Conservation (phyloP, 2,113 vertebrate species). For the Eira barbara region DNA sequence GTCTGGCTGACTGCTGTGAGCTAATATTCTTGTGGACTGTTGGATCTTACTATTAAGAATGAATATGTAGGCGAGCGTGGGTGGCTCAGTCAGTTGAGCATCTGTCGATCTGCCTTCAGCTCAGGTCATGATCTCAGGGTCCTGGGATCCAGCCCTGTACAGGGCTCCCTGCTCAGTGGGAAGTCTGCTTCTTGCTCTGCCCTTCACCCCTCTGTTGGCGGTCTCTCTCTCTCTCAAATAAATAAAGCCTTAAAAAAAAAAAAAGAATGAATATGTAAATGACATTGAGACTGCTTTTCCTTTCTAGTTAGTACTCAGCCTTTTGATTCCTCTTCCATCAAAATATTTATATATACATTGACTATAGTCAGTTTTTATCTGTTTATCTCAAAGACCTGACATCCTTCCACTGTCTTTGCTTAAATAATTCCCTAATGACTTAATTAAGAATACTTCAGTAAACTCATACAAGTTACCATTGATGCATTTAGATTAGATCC, state of each 20-base stretch:
- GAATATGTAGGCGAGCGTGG: not conserved
- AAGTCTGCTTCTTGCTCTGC: not conserved
- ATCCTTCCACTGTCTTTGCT: not conserved
- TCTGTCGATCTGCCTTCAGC: not conserved
- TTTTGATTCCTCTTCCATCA: not conserved
- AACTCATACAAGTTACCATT: not conserved
- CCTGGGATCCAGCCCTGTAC: not conserved
- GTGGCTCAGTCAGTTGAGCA: not conserved
- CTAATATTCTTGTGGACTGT: not conserved
- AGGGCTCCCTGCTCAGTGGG: not conserved
- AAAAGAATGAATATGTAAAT: not conserved
- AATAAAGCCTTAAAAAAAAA: too few species aligned
- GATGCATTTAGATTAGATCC: not conserved
- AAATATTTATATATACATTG: not conserved
- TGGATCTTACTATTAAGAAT: not conserved
- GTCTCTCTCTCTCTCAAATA: too few species aligned
- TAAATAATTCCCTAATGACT: not conserved
- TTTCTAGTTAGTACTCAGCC: not conserved
- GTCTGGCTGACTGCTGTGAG: not conserved
- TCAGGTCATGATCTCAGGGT: not conserved
- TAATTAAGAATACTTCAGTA: not conserved
- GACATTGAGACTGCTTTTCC: not conserved
- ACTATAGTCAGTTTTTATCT: not conserved
- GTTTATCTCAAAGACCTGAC: not conserved
- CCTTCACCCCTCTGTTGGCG: not conserved